phyloP scores from a whole-genome alignment of 64 coral and sea anemone species.

The Actinia tenebrosa region DNA sequence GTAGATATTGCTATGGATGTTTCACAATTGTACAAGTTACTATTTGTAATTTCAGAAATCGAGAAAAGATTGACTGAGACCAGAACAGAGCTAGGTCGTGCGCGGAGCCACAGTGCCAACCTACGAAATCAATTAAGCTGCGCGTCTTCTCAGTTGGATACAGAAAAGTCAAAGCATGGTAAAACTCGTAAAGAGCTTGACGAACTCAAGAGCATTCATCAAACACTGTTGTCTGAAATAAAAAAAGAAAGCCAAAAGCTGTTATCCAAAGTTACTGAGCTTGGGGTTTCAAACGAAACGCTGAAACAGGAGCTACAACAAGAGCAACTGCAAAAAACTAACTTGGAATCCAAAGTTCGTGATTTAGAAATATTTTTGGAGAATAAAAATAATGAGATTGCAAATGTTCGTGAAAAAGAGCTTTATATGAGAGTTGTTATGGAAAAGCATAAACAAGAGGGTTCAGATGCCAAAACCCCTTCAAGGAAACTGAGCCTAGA shows the following conservation, averaged over 20 bases:
- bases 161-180: constrained; percentile 20
- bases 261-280: not conserved
- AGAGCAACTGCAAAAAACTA: constrained; percentile 2
- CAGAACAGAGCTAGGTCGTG: constrained; percentile 26
- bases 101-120: constrained; percentile 36
- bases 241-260: not conserved
- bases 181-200: constrained; percentile 40
- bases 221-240: not conserved
- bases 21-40: too few relatives aligned
- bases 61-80: constrained; percentile 45
- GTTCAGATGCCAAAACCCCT: not conserved
- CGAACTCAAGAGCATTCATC: constrained; percentile 39
- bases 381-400: not conserved
- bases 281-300: not conserved
- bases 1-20: too few relatives aligned
- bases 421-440: not conserved
- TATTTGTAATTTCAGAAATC: constrained; percentile 38
- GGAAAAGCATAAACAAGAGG: not conserved
- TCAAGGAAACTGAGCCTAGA: constrained; percentile 11
- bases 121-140: constrained; percentile 31
- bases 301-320: not conserved
- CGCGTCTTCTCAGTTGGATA: not conserved
- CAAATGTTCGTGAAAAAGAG: not conserved
- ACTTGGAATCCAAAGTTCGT: not conserved
- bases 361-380: not conserved